Conservation (phyloP, 2,113 vertebrate species). For the Ictalurus furcatus region DNA sequence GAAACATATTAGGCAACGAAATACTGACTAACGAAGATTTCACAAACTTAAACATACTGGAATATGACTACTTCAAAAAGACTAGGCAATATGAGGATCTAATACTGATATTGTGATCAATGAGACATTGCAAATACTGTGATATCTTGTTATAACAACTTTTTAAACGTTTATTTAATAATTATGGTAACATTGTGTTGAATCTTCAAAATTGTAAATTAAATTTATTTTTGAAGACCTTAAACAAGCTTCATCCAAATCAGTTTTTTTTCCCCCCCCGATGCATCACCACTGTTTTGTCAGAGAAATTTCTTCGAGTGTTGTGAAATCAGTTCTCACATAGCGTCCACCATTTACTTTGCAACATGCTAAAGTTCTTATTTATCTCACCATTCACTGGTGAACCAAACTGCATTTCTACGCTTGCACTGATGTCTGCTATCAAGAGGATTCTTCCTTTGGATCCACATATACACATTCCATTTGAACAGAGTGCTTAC, state of each 20-base stretch:
- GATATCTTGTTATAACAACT: neutral
- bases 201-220: neutral
- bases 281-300: too few species aligned
- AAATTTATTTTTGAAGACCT: too few species aligned
- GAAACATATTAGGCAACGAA: neutral
- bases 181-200: neutral
- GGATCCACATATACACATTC: neutral
- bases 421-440: neutral
- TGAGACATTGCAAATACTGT: neutral
- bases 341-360: neutral
- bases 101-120: neutral
- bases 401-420: neutral
- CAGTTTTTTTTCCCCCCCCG: too few species aligned
- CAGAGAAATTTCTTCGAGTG: neutral
- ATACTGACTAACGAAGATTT: neutral
- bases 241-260: neutral
- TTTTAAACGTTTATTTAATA: neutral
- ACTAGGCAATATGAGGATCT: neutral
- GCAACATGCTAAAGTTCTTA: neutral
- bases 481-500: slow-evolving; percentile 61
- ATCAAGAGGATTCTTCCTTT: neutral
- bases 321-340: neutral
- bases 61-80: neutral
- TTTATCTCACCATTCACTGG: neutral
- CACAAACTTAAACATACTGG: neutral